These are phyloP conservation scores for Montifringilla adamsi DNA, from an alignment of 2,113 vertebrate species.

Conservation along the genomic window DNA sequence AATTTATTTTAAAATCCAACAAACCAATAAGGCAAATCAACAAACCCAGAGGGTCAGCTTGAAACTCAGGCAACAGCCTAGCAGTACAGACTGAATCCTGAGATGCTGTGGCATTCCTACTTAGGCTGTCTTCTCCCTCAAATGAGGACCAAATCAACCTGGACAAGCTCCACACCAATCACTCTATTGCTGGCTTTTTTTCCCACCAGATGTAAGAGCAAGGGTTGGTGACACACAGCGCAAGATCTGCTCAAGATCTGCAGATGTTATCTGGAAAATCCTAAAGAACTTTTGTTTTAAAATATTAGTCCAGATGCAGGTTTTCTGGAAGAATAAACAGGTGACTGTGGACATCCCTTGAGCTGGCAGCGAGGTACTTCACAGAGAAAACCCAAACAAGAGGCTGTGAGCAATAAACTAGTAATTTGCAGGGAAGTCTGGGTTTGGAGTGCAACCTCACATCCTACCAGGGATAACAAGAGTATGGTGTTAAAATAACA, in stretches of 20 bases:
- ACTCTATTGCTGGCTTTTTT: not conserved
- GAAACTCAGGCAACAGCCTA: not conserved
- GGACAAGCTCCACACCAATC: not conserved
- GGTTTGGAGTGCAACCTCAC: not conserved
- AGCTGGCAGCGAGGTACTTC: not conserved
- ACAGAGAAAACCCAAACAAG: not conserved
- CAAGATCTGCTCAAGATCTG: not conserved
- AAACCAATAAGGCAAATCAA: not conserved
- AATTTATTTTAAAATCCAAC: not conserved
- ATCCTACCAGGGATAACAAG: not conserved
- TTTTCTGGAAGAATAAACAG: not conserved
- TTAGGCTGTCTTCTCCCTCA: not conserved
- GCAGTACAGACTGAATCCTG: not conserved
- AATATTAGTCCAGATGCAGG: not conserved
- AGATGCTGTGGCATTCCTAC: not conserved
- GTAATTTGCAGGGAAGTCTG: slow-evolving; percentile 39
- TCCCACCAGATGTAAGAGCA: not conserved
- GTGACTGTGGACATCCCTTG: not conserved
- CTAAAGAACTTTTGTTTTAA: not conserved
- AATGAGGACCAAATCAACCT: not conserved
- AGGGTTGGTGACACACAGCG: not conserved
- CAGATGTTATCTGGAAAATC: not conserved
- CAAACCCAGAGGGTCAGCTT: not conserved
- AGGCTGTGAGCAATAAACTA: not conserved
- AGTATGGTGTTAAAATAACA: slow-evolving; percentile 23